Conservation (phyloP, 2,797 vertebrate genomes). For the Eulemur coronatus region DNA sequence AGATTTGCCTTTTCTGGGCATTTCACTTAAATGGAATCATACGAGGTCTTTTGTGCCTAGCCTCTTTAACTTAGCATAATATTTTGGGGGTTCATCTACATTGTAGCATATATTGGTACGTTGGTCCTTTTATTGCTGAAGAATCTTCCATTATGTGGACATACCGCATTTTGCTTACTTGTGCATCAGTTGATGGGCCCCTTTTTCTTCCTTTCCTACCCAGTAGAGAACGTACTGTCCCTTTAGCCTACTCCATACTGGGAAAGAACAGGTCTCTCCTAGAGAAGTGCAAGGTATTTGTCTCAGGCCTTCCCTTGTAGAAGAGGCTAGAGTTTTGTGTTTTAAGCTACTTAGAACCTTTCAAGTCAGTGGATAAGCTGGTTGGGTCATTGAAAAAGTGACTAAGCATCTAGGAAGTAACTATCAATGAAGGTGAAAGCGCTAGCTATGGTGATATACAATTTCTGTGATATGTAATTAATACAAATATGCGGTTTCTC, state of each 20-base stretch:
- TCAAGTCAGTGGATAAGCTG: neutral
- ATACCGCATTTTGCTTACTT: neutral
- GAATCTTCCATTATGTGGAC: neutral
- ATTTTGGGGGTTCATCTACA: neutral
- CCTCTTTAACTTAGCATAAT: neutral
- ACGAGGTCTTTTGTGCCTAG: neutral
- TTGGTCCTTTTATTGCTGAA: neutral
- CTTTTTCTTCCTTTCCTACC: neutral
- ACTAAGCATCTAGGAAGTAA: neutral
- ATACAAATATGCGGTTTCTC: neutral
- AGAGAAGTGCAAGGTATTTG: neutral
- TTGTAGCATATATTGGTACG: neutral
- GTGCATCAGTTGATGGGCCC: too few species aligned
- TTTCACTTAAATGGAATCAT: neutral
- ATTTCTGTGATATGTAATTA: neutral
- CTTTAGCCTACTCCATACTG: neutral
- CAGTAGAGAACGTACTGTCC: neutral
- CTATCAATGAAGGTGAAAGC: neutral
- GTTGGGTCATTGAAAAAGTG: neutral
- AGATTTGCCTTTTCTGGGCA: neutral
- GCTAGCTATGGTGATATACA: neutral
- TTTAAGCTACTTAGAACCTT: neutral
- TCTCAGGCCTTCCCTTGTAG: neutral
- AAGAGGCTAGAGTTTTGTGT: neutral
- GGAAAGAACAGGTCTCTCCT: neutral